A percentile compares a stretch with the other conserved stretches of the same genome.
Evolutionary conservation across 2,888 invertebrate genomes (phyloP).

Genomic region (Pachliopta kotzebuea): DNA sequence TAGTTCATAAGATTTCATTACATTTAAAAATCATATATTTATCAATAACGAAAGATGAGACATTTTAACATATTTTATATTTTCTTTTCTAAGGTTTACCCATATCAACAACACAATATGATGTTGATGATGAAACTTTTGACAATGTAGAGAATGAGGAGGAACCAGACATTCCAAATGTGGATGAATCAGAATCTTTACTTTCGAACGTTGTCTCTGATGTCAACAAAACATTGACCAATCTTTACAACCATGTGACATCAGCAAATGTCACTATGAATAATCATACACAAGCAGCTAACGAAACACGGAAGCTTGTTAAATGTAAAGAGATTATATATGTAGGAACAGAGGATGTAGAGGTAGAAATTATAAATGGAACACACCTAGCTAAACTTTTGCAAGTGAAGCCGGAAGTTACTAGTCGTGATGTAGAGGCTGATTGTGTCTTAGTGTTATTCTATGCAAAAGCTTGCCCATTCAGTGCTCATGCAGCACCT

Average conservation of each 20-base stretch:
- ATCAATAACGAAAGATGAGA: too few relatives aligned
- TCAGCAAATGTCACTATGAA: slow-evolving; percentile 65
- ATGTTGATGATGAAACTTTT: slow-evolving; percentile 57
- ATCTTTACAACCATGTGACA: slow-evolving; percentile 68
- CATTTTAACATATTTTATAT: too few relatives aligned
- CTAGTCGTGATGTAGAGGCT: slow-evolving; percentile 82
- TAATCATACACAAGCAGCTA: slow-evolving; percentile 56
- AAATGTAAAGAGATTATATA: slow-evolving; percentile 66
- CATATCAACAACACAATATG: slow-evolving; percentile 50
- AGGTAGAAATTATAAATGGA: slow-evolving; percentile 86
- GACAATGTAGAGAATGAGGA: slow-evolving; percentile 43
- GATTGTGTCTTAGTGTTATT: slow-evolving; percentile 91
- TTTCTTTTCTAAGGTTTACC: slow-evolving; percentile 43
- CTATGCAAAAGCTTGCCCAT: slow-evolving; percentile 94
- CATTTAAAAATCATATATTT: too few relatives aligned
- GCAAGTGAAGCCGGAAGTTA: slow-evolving; percentile 83
- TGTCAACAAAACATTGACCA: slow-evolving; percentile 70
- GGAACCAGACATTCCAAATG: slow-evolving; percentile 61
- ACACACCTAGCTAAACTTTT: slow-evolving; percentile 84
- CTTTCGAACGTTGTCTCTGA: slow-evolving; percentile 70
- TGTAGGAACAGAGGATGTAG: slow-evolving; percentile 56
- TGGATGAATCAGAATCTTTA: slow-evolving; percentile 70
- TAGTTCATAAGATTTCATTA: too few relatives aligned
- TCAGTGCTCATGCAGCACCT: slow-evolving; percentile 93
- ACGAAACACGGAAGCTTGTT: slow-evolving; percentile 69